Evolutionary conservation across 1,140 invertebrate genomes (phyloP).

Genomic region (Penaeus chinensis): DNA sequence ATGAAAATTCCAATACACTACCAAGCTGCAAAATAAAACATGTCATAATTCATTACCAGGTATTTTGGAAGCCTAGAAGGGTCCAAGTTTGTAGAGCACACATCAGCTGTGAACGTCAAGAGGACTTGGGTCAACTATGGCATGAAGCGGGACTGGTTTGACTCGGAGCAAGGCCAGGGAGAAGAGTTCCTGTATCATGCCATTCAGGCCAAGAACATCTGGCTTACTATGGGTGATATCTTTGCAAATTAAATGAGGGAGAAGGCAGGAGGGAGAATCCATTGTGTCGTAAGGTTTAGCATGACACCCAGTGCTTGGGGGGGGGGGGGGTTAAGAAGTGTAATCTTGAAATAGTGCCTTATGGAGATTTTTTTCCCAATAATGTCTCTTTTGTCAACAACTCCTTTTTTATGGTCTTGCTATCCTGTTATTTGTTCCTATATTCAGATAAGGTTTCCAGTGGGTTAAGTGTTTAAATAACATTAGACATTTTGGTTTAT

Average conservation of each 20-base stretch:
- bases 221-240: constrained; percentile 72
- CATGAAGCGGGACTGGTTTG: constrained; percentile 65
- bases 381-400: too few species aligned
- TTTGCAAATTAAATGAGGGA: constrained; percentile 69
- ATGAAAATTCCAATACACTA: neutral
- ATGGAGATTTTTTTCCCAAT: too few species aligned
- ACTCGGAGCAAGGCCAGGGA: constrained; percentile 67
- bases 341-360: too few species aligned
- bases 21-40: neutral
- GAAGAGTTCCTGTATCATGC: constrained; percentile 70
- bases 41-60: constrained; percentile 33
- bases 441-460: too few species aligned
- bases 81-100: constrained; percentile 69
- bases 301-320: too few species aligned
- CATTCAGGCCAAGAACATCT: constrained; percentile 70
- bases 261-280: too few species aligned
- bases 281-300: too few species aligned
- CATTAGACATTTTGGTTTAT: too few species aligned
- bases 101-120: constrained; percentile 69
- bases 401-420: too few species aligned
- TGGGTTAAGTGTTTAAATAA: too few species aligned
- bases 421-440: too few species aligned
- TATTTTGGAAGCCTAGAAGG: constrained; percentile 66
- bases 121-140: constrained; percentile 71
- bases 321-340: too few species aligned